Evolutionary conservation across 2,888 invertebrate genomes (phyloP).

Genomic region (Odontocerum albicorne): DNA sequence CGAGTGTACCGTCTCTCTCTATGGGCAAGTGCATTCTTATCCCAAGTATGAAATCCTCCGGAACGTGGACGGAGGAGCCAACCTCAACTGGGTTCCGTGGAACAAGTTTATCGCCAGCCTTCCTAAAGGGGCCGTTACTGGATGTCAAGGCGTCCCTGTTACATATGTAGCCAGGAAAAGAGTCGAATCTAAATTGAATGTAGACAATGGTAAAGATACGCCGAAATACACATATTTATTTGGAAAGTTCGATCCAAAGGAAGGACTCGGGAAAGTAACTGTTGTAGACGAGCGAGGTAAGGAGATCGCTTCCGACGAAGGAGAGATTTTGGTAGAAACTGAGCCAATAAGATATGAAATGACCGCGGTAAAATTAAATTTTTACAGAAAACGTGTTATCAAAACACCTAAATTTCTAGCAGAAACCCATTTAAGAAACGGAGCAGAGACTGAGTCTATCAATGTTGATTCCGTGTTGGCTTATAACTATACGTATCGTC

Average conservation of each 20-base stretch:
- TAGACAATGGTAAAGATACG: slow-evolving; percentile 40
- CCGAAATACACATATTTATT: slow-evolving; percentile 60
- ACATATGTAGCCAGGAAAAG: slow-evolving; percentile 54
- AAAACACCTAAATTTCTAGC: slow-evolving; percentile 58
- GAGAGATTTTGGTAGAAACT: slow-evolving; percentile 78
- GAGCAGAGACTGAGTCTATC: slow-evolving; percentile 54
- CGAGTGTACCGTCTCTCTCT: slow-evolving; percentile 66
- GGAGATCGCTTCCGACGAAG: slow-evolving; percentile 52
- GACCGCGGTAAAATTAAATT: slow-evolving; percentile 63
- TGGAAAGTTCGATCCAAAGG: slow-evolving; percentile 70
- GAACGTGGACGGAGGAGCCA: slow-evolving; percentile 75
- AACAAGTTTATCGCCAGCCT: slow-evolving; percentile 63
- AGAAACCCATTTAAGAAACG: slow-evolving; percentile 56
- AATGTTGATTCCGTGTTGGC: slow-evolving; percentile 73
- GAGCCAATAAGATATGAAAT: slow-evolving; percentile 80
- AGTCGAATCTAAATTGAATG: slow-evolving; percentile 46
- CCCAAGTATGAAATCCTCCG: slow-evolving; percentile 71
- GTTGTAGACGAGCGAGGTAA: slow-evolving; percentile 66
- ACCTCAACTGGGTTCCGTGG: slow-evolving; percentile 78
- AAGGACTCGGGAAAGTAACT: slow-evolving; percentile 67
- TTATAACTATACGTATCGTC: slow-evolving; percentile 68
- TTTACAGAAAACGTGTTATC: slow-evolving; percentile 54
- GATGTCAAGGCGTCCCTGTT: slow-evolving; percentile 46
- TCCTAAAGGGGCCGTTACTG: slow-evolving; percentile 70
- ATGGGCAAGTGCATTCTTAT: slow-evolving; percentile 59